phyloP scores from a whole-genome alignment of 2,888 invertebrate species.

The Trachelus stipa region DNA sequence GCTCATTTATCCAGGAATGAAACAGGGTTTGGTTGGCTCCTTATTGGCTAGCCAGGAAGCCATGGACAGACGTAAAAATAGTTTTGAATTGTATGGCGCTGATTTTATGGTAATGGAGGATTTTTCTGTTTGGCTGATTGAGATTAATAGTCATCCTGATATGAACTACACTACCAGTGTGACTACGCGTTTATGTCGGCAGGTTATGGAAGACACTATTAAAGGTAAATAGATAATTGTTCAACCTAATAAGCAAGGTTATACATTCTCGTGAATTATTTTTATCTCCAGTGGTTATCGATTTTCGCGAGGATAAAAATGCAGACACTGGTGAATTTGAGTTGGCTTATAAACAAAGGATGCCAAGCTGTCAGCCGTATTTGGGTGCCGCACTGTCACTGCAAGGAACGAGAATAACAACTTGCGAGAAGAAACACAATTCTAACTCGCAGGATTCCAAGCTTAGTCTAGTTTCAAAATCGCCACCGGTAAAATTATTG shows the following conservation, averaged over 20 bases:
- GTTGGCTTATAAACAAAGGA: constrained; percentile 80
- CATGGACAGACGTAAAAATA: constrained; percentile 84
- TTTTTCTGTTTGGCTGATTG: constrained; percentile 91
- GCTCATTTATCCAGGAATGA: constrained; percentile 90
- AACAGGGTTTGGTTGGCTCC: constrained; percentile 80
- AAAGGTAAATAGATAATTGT: constrained; percentile 75
- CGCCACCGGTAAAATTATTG: constrained; percentile 40
- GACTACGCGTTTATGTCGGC: constrained; percentile 86
- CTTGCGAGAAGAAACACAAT: constrained; percentile 55
- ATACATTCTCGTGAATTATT: neutral
- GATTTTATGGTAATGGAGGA: constrained; percentile 94
- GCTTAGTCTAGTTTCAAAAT: constrained; percentile 51
- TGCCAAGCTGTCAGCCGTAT: constrained; percentile 84
- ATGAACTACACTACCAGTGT: constrained; percentile 91
- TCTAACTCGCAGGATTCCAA: constrained; percentile 67
- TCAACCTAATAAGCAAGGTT: neutral
- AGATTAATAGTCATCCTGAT: constrained; percentile 95
- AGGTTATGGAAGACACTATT: constrained; percentile 89
- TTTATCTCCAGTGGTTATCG: constrained; percentile 76
- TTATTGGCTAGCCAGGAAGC: constrained; percentile 88
- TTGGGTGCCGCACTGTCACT: constrained; percentile 79
- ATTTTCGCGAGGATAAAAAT: constrained; percentile 77
- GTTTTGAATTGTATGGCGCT: constrained; percentile 94
- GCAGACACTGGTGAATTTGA: constrained; percentile 87
- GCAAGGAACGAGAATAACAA: constrained; percentile 74